These are phyloP conservation scores for Bubalus kerabau DNA, from an alignment of 2,113 vertebrate species.

Conservation along the genomic window DNA sequence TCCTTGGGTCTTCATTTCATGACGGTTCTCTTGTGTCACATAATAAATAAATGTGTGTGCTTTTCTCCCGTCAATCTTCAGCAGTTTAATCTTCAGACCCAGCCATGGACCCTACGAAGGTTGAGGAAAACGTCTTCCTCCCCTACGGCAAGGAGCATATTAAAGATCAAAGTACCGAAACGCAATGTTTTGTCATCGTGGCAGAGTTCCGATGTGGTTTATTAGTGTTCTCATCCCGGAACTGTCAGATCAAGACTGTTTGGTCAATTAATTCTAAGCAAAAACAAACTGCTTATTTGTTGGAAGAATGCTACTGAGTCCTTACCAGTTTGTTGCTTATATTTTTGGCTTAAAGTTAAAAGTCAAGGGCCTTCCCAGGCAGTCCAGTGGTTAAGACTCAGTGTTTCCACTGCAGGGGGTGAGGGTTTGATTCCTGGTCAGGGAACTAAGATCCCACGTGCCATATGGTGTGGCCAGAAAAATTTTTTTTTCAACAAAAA, in stretches of 20 bases:
- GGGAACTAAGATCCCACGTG: background rate
- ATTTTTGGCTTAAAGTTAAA: background rate
- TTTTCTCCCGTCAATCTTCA: background rate
- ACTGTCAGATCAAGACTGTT: background rate
- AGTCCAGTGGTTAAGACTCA: background rate
- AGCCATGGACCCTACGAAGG: background rate
- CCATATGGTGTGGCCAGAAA: background rate
- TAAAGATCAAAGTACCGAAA: background rate
- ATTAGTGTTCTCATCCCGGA: background rate
- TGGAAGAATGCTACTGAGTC: background rate
- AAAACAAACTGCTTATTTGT: background rate
- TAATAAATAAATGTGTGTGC: background rate
- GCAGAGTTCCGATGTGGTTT: background rate
- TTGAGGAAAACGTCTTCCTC: background rate
- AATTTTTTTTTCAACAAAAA: background rate
- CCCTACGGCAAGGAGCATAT: background rate
- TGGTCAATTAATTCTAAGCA: background rate
- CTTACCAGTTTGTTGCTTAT: background rate
- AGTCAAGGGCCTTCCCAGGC: background rate
- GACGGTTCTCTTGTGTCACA: background rate
- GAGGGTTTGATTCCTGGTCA: background rate
- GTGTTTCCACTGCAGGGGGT: background rate
- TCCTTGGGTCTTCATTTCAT: background rate
- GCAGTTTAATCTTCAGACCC: background rate
- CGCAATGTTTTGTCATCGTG: rapidly evolving